These are phyloP conservation scores for Sphaerophoria rueppellii DNA, from an alignment of 2,888 invertebrate genomes.

Conservation along the genomic window DNA sequence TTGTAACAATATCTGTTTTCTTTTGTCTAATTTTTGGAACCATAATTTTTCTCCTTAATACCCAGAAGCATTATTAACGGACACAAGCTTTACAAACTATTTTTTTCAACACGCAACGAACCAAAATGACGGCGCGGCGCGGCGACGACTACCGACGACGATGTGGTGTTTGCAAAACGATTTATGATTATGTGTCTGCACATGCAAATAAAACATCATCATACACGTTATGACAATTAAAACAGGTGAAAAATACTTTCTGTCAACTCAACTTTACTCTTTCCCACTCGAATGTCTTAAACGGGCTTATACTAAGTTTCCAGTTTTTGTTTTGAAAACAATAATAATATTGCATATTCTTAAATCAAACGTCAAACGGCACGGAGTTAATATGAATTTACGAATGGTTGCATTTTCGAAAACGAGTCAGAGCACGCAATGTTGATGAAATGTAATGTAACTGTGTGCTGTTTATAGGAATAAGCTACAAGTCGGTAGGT, in stretches of 20 bases:
- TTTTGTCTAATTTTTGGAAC: background rate
- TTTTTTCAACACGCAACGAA: constrained; percentile 13
- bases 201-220: constrained; percentile 63
- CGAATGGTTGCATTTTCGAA: background rate
- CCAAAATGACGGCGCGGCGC: background rate
- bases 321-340: constrained; percentile 32
- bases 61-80: background rate
- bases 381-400: constrained; percentile 3
- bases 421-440: constrained; percentile 12
- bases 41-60: background rate
- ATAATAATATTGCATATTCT: constrained; percentile 48
- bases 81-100: background rate
- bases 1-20: constrained; percentile 3
- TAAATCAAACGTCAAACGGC: constrained; percentile 35
- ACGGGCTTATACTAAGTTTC: constrained; percentile 41
- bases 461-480: background rate
- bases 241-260: constrained; percentile 48
- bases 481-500: background rate
- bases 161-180: constrained; percentile 42
- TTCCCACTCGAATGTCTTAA: background rate
- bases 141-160: background rate
- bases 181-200: constrained; percentile 31
- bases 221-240: constrained; percentile 48
- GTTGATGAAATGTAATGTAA: constrained; percentile 10
- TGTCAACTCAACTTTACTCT: background rate